Percentiles rank a stretch among this genome's conserved stretches.
Evolutionary conservation across 2,888 invertebrate genomes (phyloP).

Genomic region (Conus canariensis): DNA sequence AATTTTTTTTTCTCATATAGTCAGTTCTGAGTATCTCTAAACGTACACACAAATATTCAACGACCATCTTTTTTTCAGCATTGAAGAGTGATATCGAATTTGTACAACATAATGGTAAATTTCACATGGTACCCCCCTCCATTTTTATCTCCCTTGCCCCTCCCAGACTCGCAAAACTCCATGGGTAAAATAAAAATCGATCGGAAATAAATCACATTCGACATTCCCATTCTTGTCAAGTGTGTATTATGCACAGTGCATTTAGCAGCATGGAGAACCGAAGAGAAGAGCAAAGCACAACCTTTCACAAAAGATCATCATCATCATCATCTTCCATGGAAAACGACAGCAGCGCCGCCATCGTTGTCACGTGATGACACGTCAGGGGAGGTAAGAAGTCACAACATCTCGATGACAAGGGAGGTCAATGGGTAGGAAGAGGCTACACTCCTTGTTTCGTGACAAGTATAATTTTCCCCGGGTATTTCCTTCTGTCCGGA

Average conservation of each 20-base stretch:
- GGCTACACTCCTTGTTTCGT: not conserved
- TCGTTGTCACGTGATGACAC: not conserved
- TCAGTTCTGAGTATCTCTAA: constrained; percentile 9
- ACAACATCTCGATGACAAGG: constrained; percentile 35
- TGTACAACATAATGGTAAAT: not conserved
- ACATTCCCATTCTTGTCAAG: not conserved
- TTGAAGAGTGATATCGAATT: not conserved
- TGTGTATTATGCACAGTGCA: not conserved
- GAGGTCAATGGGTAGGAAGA: constrained; percentile 25
- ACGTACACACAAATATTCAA: not conserved
- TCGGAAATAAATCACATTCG: not conserved
- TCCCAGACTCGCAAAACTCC: not conserved
- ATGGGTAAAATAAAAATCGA: not conserved
- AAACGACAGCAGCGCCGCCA: not conserved
- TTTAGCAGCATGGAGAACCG: not conserved
- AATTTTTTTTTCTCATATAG: not conserved
- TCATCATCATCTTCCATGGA: not conserved
- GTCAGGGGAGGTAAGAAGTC: constrained; percentile 23
- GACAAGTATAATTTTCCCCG: too few species aligned
- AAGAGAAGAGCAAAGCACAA: constrained; percentile 7
- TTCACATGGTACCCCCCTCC: not conserved
- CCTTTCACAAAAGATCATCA: constrained; percentile 4
- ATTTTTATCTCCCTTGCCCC: not conserved
- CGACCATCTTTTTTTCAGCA: not conserved
- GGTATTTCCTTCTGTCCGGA: too few species aligned